Evolutionary conservation across 2,113 vertebrate species (phyloP).

Genomic region (Rousettus leschenaultii): DNA sequence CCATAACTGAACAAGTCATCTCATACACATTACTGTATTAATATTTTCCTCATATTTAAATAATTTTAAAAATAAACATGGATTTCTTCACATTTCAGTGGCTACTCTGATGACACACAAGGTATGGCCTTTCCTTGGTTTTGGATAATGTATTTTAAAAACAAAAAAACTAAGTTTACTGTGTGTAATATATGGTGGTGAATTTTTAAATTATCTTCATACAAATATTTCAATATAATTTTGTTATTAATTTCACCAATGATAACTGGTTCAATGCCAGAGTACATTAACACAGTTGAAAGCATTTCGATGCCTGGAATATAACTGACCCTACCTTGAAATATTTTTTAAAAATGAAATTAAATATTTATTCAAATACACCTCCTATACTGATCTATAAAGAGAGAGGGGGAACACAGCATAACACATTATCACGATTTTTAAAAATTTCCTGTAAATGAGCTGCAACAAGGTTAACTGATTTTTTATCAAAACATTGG

Average conservation of each 20-base stretch:
- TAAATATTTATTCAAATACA: neutral
- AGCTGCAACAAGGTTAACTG: neutral
- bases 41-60: neutral
- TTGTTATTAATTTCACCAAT: neutral
- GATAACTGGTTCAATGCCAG: neutral
- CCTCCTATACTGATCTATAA: neutral
- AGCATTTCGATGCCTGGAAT: neutral
- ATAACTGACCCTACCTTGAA: neutral
- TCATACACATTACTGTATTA: neutral
- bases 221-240: neutral
- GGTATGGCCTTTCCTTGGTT: neutral
- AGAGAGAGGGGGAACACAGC: neutral
- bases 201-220: neutral
- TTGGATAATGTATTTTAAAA: neutral
- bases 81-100: neutral
- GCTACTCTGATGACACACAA: neutral
- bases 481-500: neutral
- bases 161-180: neutral
- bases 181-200: neutral
- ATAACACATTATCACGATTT: neutral
- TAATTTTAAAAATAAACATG: neutral
- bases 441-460: neutral
- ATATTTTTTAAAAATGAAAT: conserved; percentile 23
- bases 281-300: neutral
- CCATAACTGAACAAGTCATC: neutral